Base-by-base conservation (phyloP, 2,113 vertebrate species). In the Meles meles region DNA sequence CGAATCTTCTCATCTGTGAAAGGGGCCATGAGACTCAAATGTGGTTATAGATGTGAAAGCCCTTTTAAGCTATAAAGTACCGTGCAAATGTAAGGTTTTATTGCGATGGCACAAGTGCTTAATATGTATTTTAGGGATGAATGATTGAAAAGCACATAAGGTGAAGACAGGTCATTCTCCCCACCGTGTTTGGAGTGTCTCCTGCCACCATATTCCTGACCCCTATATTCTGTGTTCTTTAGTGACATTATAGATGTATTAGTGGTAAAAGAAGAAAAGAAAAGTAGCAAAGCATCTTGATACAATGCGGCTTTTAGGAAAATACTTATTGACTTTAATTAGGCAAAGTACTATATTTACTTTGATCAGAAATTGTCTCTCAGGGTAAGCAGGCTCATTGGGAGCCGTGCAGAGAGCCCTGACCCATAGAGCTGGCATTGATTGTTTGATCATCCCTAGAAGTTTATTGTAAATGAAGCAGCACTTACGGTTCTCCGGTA, bases 401-500 rank as follows among this genome's bases (percentile, higher is more conserved):
- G 94, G 92, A 92, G 82, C 81, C 17, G 0, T 0, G 79, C 76
- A 65, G 84, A 76, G 83, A 97, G 69, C 52, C 23, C 67, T 13
- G 31, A 82, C 39, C 47, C 90, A 61, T 77, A 1, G 69, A 39
- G 9, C 80, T 94, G 81, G 67, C 44, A 82, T 85, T 91, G 98
- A 98, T 85, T 97, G 34, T 98, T 96, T 94, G 49, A 98, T 98
- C 85, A 23, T 89, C 67, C 95, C 79, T 95, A 74, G 61, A 95
- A 97, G 86, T 34, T 25, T 96, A 92, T 98, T 97, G 97, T 93
- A 98, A 97, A 94, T 85, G 97, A 93, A 96, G 84, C 81, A 82
- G 97, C 90, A 72, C 88, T 98, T 93, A 2, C 31, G 18, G 76
- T 85, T 97, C 88, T 96, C 55, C 37, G 31, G 44, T 95, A n/a